Evolutionary conservation across 2,113 vertebrate species (phyloP).

Genomic region (Marcusenius ussheri): DNA sequence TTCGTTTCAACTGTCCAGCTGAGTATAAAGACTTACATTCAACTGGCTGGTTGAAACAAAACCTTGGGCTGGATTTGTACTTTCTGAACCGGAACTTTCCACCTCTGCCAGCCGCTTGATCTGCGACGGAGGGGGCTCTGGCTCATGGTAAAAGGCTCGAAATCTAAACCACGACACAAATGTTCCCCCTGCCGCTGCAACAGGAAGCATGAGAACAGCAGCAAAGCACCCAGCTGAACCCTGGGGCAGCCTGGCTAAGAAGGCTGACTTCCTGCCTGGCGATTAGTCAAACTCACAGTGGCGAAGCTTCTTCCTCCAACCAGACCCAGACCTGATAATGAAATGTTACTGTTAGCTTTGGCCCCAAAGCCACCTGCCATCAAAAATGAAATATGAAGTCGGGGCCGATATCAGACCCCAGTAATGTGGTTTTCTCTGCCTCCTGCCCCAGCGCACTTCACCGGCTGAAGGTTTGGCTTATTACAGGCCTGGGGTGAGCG

Average conservation of each 20-base stretch:
- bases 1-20: background rate
- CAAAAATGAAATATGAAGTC: background rate
- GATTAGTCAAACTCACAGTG: background rate
- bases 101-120: background rate
- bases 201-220: background rate
- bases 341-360: background rate
- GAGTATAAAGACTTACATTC: background rate
- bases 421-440: background rate
- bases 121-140: background rate
- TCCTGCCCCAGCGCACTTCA: background rate
- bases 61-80: background rate
- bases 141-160: background rate
- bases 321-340: background rate
- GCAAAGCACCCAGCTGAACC: background rate
- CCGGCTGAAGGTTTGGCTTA: background rate
- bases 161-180: background rate
- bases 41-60: background rate
- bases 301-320: background rate
- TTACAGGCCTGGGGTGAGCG: background rate
- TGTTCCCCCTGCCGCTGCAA: background rate
- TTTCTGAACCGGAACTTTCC: background rate
- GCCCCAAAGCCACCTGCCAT: background rate
- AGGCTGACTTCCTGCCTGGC: background rate
- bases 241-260: background rate
- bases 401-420: background rate